These are phyloP conservation scores for Calonectris borealis DNA, from an alignment of 2,113 vertebrate species.

Conservation along the genomic window DNA sequence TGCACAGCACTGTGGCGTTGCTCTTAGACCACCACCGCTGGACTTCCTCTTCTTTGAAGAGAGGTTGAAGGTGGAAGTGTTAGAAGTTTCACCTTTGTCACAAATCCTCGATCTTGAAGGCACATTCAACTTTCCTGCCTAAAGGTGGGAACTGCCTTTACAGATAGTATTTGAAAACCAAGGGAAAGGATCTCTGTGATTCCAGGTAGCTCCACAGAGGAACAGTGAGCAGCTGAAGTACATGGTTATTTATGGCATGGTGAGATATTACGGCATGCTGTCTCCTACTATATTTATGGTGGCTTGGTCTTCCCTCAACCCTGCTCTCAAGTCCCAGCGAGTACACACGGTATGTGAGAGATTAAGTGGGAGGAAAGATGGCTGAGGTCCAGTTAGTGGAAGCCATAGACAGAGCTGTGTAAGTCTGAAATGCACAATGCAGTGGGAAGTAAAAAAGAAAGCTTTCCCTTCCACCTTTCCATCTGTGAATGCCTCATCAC, in stretches of 20 bases:
- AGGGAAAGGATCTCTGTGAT: background rate
- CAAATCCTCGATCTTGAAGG: background rate
- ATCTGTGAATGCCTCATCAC: background rate
- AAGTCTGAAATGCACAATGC: background rate
- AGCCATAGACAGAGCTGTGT: background rate
- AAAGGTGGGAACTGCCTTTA: background rate
- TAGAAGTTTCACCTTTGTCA: background rate
- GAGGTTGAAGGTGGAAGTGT: background rate
- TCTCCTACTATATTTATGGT: slow-evolving; percentile 25
- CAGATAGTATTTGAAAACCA: background rate
- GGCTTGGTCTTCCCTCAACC: slow-evolving; percentile 16
- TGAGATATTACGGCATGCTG: slow-evolving; percentile 17
- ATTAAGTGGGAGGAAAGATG: slow-evolving; percentile 47
- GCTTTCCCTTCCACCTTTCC: slow-evolving; percentile 21
- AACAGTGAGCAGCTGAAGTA: background rate
- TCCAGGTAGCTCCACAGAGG: background rate
- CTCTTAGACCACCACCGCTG: background rate
- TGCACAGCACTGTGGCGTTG: background rate
- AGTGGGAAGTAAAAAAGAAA: slow-evolving; percentile 8
- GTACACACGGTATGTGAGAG: slow-evolving; percentile 43
- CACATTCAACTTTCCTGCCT: background rate
- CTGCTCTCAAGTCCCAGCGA: background rate
- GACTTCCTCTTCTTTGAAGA: background rate
- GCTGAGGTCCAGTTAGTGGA: slow-evolving; percentile 22
- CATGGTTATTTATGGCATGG: background rate